phyloP scores from a whole-genome alignment of 2,888 invertebrate species.

The Coenonympha arcania region DNA sequence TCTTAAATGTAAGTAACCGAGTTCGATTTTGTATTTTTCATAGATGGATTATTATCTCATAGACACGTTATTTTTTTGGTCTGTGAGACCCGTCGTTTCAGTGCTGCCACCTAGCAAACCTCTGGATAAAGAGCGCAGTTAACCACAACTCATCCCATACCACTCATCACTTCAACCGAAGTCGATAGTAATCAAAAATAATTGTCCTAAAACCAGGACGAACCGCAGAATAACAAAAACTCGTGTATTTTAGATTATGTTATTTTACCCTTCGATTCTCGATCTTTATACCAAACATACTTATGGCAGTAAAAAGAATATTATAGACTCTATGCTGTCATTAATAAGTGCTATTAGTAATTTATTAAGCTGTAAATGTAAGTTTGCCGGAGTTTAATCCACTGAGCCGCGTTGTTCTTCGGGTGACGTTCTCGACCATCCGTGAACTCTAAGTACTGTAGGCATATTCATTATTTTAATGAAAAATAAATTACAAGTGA shows the following conservation, averaged over 20 bases:
- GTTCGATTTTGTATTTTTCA: no score
- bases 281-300: conserved; percentile 29
- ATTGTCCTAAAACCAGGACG: conserved; percentile 52
- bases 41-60: no score
- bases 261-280: conserved; percentile 46
- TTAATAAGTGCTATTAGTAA: conserved; percentile 18
- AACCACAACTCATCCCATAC: conserved; percentile 19
- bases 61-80: no score
- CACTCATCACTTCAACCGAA: conserved; percentile 24
- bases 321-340: conserved; percentile 25
- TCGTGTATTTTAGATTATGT: conserved; percentile 51
- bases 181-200: conserved; percentile 51
- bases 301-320: conserved; percentile 12
- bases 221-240: conserved; percentile 47
- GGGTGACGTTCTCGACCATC: conserved; percentile 58
- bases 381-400: conserved; percentile 43
- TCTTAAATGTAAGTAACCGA: no score
- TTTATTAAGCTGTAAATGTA: conserved; percentile 20
- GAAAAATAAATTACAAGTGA: neutral
- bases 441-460: conserved; percentile 52
- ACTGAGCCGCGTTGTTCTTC: conserved; percentile 42
- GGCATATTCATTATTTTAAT: conserved; percentile 29
- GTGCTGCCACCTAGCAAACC: no score
- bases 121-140: no score
- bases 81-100: no score